These are phyloP conservation scores for Drosophila tristis DNA, from an alignment of 1,140 invertebrate genomes.

Conservation along the genomic window DNA sequence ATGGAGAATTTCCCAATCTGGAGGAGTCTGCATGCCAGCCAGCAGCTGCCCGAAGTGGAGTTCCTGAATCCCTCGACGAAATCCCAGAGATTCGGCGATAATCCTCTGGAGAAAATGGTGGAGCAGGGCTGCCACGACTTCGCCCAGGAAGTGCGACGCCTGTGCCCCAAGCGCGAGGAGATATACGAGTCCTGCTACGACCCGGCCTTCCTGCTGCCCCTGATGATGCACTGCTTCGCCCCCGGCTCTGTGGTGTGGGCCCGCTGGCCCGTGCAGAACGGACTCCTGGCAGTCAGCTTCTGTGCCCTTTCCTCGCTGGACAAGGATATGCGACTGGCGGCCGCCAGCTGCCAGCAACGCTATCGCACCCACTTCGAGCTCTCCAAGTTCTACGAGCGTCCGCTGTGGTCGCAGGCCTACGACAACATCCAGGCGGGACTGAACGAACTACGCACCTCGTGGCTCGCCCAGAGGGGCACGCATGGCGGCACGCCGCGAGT, in stretches of 20 bases:
- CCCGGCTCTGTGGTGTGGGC: conserved; percentile 87
- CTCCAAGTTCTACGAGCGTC: conserved; percentile 85
- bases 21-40: conserved; percentile 65
- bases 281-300: conserved; percentile 87
- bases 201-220: conserved; percentile 88
- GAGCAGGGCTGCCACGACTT: conserved; percentile 57
- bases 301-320: conserved; percentile 86
- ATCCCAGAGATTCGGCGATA: conserved; percentile 59
- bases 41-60: conserved; percentile 62
- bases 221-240: conserved; percentile 86
- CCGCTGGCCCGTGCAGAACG: conserved; percentile 87
- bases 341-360: conserved; percentile 87
- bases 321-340: conserved; percentile 86
- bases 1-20: conserved; percentile 88
- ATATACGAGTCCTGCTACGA: conserved; percentile 86
- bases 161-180: conserved; percentile 68
- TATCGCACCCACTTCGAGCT: conserved; percentile 86
- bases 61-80: conserved; percentile 58
- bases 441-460: conserved; percentile 58
- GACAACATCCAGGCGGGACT: conserved; percentile 86
- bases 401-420: conserved; percentile 82
- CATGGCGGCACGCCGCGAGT: conserved; percentile 85
- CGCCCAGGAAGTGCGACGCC: conserved; percentile 44
- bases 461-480: conserved; percentile 73
- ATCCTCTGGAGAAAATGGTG: conserved; percentile 61